A percentile compares a stretch with the other conserved stretches of the same genome.
Conservation (phyloP, 1,140 invertebrate genomes). For the fruit fly (Drosophila melanogaster) region Release_6_plus_ISO1_MT NT_033777.3:7574501-7575000, state of each 20-base stretch:
- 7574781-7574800: slow-evolving; percentile 81
- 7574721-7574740: slow-evolving; percentile 11
- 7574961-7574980: background rate
- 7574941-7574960: background rate
- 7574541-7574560: slow-evolving; percentile 59
- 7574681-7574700: slow-evolving; percentile 23
- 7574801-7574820: slow-evolving; percentile 75
- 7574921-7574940: background rate
- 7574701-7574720: slow-evolving; percentile 17
- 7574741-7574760: slow-evolving; percentile 46
- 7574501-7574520: slow-evolving; percentile 69
- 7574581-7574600: slow-evolving; percentile 49
- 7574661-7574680: slow-evolving; percentile 18
- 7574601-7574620: slow-evolving; percentile 57
- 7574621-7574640: slow-evolving; percentile 35
- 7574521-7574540: slow-evolving; percentile 36
- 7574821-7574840: slow-evolving; percentile 42
- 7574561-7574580: slow-evolving; percentile 66
- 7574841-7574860: slow-evolving; percentile 4
- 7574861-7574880: background rate
- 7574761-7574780: slow-evolving; percentile 63
- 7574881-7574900: background rate
- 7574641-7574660: slow-evolving; percentile 62
- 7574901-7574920: slow-evolving; percentile 9
- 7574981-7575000: too few relatives aligned